Base-by-base conservation (phyloP, 37 sponge, comb jelly and placozoan species). In the Theonella swinhoei region DNA sequence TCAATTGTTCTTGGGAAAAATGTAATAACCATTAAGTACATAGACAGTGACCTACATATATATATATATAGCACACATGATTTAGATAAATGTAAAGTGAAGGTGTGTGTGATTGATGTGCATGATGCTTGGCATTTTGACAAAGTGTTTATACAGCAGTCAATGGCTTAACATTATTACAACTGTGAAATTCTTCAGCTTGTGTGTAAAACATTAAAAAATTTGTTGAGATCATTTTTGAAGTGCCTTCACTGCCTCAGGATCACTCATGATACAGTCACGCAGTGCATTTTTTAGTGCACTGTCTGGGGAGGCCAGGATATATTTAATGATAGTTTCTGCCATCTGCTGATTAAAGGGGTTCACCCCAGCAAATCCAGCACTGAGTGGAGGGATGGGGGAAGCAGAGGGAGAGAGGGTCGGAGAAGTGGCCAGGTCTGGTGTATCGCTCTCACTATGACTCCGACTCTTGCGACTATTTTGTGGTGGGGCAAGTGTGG, bases 261-360 rank as follows among this genome's bases (percentile, higher is more conserved):
- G 67, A 39, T 83, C 66, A 19, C 65, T 41, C 1, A 42, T 38
- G 42, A 89, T 40, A 0, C 72, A 2, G 7, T 74, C 62, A 33
- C 70, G 70, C 42, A 89, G 75, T 0, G 85, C 89, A 8, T 64
- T 47, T 43, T 66, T 79, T 59, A 89, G 75, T 26, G 24, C 60
- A 2, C 61, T 47, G 34, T 84, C 85, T 26, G 72, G 39, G 0
- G 89, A 83, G 17, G 79, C 63, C 36, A 89, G 35, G 2, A 89
- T 70, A 66, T 66, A 84, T 24, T 74, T 83, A 1, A 89, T 28
- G 26, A 83, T 4, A 1, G 60, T 66, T 1, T 79, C 85, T 54
- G 80, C 89, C 79, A 89, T 70, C 26, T 76, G 70, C 39, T 76
- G 77, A 22, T 41, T 79, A 14, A 79, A 31, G 1, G 74, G 65